A percentile compares a stretch with the other conserved stretches of the same genome.
Conservation (phyloP, 2,888 invertebrate genomes). For the Cosmia trapezina region DNA sequence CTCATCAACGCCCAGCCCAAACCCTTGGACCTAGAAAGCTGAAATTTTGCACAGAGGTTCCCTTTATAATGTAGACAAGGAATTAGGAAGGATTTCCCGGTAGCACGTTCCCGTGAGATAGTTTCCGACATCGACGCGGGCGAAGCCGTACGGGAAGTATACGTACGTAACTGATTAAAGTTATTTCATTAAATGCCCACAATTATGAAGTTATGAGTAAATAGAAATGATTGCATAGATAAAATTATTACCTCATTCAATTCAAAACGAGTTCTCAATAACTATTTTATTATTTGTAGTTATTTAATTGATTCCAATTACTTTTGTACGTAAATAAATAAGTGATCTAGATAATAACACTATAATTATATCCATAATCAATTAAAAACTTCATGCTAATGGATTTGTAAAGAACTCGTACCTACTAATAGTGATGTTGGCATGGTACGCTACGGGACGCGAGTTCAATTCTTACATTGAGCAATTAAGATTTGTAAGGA, state of each 20-base stretch:
- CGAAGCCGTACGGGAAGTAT: too few species aligned
- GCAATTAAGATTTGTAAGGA: background rate
- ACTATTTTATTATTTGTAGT: slow-evolving; percentile 8
- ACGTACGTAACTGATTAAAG: background rate
- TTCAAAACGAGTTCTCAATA: slow-evolving; percentile 23
- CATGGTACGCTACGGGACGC: background rate
- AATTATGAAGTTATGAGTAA: slow-evolving; percentile 10
- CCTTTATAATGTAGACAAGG: too few species aligned
- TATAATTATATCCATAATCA: slow-evolving; percentile 29
- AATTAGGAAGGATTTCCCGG: too few species aligned
- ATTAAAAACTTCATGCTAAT: slow-evolving; percentile 27
- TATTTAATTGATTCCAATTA: slow-evolving; percentile 23
- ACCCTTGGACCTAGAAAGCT: too few species aligned
- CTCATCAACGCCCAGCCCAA: too few species aligned
- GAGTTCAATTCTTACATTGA: background rate
- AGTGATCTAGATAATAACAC: slow-evolving; percentile 8
- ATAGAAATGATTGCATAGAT: slow-evolving; percentile 5
- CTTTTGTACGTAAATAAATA: background rate
- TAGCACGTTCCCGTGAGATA: too few species aligned
- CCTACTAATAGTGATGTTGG: slow-evolving; percentile 1
- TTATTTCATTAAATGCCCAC: background rate
- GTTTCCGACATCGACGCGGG: too few species aligned
- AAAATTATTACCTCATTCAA: slow-evolving; percentile 9
- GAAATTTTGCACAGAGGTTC: too few species aligned
- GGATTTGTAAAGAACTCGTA: slow-evolving; percentile 11